Base-by-base conservation (phyloP, 1,140 invertebrate genomes). In the Bilobella aurantiaca region DNA sequence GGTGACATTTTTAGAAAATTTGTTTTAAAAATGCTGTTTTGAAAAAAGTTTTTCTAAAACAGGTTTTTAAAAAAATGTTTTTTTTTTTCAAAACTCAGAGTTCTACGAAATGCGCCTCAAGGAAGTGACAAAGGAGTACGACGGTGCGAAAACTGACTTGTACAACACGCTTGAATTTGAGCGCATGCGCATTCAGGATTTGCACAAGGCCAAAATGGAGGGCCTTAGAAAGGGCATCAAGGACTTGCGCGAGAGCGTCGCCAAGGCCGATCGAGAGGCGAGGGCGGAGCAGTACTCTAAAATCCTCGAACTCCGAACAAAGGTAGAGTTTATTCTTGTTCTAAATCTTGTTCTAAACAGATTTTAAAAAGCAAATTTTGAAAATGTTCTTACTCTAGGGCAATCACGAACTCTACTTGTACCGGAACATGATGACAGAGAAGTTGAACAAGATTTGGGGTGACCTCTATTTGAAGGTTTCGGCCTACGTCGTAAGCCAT, bases 101-200 rank as follows among this genome's bases (percentile, higher is more conserved):
- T 73, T 69, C 61, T 73, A 64, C 23, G 21, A 58, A 12, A 69
- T 64, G 23, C 53, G 71, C 1, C 46, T 68, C 5, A 57, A 64
- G 8, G 65, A 73, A 59, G 59, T 68, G 18, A 21, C 56, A 16
- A 58, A 62, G 18, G 16, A 18, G 23, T 71, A 67, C 34, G 37
- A 31, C 3, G 30, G 46, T n/a, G 21, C 60, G 21, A 63, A 37
- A 14, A 37, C 57, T 12, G 49, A 60, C 1, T 28, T 73, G 3
- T 18, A 68, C 3, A 18, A 49, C 8, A 34, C 21, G 3, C 46
- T 70, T 18, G 47, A 57, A n/a, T 60, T 68, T 0, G 68, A 73
- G 46, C 61, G 34, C 12, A 30, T 16, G 25, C 3, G 30, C n/a
- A 62, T 73, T n/a, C 63, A 73, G 47, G 28, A 32, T 1, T 53